Conservation (phyloP, 92 coral and sea anemone species). For the Zoanthus gigantus region DNA sequence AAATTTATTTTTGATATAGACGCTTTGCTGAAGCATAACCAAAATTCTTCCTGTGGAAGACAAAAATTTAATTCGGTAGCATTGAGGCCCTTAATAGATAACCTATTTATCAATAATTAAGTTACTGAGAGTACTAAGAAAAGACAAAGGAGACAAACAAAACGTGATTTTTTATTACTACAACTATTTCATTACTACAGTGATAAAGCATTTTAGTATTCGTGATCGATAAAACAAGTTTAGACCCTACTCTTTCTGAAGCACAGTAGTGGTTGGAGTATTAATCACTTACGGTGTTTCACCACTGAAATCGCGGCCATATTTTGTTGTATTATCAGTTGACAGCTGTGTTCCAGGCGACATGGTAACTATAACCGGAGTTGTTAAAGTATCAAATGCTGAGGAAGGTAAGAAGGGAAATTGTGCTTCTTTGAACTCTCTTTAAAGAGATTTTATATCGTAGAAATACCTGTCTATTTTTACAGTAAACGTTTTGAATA, state of each 20-base stretch:
- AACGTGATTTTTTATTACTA: no score
- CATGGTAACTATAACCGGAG: slow-evolving; percentile 90
- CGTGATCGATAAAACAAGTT: no score
- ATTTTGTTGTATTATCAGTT: slow-evolving; percentile 59
- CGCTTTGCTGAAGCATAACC: no score
- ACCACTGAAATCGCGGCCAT: not conserved
- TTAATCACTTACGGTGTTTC: not conserved
- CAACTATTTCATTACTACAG: no score
- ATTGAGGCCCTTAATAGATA: no score
- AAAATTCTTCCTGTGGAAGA: no score
- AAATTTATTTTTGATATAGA: no score
- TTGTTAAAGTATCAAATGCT: slow-evolving; percentile 85
- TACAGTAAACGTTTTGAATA: not conserved
- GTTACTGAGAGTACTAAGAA: not conserved
- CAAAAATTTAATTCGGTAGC: no score
- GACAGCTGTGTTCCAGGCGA: slow-evolving; percentile 99
- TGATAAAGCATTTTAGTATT: no score
- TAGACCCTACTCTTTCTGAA: not conserved
- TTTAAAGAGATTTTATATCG: not conserved
- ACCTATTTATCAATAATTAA: not conserved
- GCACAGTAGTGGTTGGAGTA: not conserved
- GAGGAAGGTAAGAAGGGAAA: slow-evolving; percentile 75
- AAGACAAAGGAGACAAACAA: no score
- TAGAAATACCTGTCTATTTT: not conserved
- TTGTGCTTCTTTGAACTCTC: not conserved